phyloP scores from a whole-genome alignment of 2,797 vertebrate species.

The Darevskia mixta region DNA sequence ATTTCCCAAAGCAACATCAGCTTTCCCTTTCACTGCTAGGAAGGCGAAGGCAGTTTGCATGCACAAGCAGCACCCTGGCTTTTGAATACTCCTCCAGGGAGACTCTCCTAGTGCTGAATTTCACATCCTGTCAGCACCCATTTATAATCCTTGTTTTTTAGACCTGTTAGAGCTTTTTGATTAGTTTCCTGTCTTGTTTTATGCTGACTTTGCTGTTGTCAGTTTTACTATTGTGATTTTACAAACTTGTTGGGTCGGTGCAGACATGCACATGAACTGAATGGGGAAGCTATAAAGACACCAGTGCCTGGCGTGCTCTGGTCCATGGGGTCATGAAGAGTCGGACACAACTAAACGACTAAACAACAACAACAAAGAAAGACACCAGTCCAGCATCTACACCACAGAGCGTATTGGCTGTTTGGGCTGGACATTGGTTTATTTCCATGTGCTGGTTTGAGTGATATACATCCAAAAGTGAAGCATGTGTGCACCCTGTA shows the following conservation, averaged over 20 bases:
- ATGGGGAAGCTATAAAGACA: neutral
- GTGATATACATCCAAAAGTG: neutral
- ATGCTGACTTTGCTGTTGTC: neutral
- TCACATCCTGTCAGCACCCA: no score
- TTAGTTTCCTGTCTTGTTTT: neutral
- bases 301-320: no score
- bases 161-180: neutral
- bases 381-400: no score
- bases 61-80: neutral
- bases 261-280: neutral
- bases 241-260: neutral
- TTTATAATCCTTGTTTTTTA: neutral
- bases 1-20: neutral
- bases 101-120: neutral
- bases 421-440: neutral
- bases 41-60: neutral
- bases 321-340: no score
- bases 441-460: constrained; percentile 16
- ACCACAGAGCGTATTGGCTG: neutral
- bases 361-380: neutral
- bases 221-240: neutral
- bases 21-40: neutral
- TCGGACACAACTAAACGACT: no score
- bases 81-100: neutral
- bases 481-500: neutral